These are phyloP conservation scores for Triplophysa dalaica DNA, from an alignment of 2,113 vertebrate genomes.

Conservation along the genomic window DNA sequence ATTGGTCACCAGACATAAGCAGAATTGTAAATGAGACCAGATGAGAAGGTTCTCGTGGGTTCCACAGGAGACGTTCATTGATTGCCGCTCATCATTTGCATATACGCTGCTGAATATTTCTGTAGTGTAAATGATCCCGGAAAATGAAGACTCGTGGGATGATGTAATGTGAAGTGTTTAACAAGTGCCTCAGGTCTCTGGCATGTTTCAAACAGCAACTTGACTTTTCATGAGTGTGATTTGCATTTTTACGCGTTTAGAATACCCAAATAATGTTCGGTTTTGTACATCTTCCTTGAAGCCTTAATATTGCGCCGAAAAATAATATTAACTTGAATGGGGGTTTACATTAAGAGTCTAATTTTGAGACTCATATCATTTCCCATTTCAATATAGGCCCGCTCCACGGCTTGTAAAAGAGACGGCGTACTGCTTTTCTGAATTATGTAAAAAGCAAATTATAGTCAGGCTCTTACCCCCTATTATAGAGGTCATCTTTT, in stretches of 20 bases:
- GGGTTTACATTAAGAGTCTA: not conserved
- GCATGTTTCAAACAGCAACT: not conserved
- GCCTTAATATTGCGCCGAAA: not conserved
- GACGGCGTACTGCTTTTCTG: not conserved
- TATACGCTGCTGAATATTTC: slow-evolving; percentile 35
- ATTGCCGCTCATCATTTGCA: slow-evolving; percentile 36
- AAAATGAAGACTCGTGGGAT: slow-evolving; percentile 18
- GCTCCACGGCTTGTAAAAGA: slow-evolving; percentile 2
- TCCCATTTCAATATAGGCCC: not conserved
- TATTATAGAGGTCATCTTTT: slow-evolving; percentile 38
- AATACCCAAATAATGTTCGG: not conserved
- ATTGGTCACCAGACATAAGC: slow-evolving; percentile 28
- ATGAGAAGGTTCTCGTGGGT: not conserved
- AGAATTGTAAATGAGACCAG: slow-evolving; percentile 32
- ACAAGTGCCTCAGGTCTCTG: not conserved
- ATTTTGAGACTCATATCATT: not conserved
- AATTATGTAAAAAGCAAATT: slow-evolving; percentile 36
- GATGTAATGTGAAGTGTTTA: slow-evolving; percentile 28
- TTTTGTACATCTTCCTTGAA: not conserved
- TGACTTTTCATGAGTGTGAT: not conserved
- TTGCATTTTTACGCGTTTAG: not conserved
- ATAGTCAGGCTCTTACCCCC: slow-evolving; percentile 11
- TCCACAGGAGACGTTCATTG: slow-evolving; percentile 18
- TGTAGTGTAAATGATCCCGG: slow-evolving; percentile 7
- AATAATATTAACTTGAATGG: not conserved